Evolutionary conservation across 2,797 vertebrate species (phyloP).

Genomic region (Thamnophis elegans): DNA sequence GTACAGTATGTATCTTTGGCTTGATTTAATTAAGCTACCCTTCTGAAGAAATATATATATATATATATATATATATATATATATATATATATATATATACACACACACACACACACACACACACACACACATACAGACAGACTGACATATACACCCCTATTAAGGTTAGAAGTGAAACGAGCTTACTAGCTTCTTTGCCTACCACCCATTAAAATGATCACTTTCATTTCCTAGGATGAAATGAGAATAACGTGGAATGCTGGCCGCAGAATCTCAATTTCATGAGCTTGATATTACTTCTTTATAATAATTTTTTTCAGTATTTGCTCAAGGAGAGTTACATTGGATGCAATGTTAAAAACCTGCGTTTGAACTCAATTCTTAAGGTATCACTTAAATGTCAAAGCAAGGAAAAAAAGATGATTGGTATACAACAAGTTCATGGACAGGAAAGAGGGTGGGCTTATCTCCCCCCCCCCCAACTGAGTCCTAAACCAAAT

Average conservation of each 20-base stretch:
- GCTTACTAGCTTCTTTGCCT: constrained; percentile 21
- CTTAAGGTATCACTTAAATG: background rate
- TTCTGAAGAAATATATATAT: constrained; percentile 3
- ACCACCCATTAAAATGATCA: constrained; percentile 29
- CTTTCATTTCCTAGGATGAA: background rate
- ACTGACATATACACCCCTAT: no score
- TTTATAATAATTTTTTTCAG: background rate
- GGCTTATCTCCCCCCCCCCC: background rate
- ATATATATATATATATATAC: no score
- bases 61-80: no score
- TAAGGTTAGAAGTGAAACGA: background rate
- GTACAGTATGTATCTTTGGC: constrained; percentile 7
- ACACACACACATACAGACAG: no score
- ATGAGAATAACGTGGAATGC: background rate
- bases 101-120: no score
- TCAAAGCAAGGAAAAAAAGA: background rate
- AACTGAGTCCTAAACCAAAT: background rate
- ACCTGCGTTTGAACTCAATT: background rate
- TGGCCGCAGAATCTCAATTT: background rate
- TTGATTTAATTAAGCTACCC: constrained; percentile 43
- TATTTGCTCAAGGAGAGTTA: background rate
- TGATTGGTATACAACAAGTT: background rate
- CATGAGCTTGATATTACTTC: background rate
- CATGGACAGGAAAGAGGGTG: background rate
- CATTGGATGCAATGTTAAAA: background rate